These are phyloP conservation scores for Zaprionus davidi DNA, from an alignment of 1,140 invertebrate genomes.

Conservation along the genomic window DNA sequence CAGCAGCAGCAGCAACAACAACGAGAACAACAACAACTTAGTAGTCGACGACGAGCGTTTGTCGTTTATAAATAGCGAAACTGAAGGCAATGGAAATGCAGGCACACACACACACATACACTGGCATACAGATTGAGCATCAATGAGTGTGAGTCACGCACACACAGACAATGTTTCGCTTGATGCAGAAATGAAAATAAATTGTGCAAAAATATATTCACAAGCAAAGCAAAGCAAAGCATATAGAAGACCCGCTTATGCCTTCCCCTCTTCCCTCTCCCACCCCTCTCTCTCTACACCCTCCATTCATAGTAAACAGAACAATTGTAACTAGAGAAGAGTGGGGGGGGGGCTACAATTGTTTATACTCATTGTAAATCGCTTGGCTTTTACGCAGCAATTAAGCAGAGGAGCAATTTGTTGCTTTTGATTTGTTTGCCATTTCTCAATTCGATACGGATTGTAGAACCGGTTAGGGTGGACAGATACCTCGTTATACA, in stretches of 20 bases:
- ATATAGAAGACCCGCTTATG: not conserved
- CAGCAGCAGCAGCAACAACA: conserved; percentile 6
- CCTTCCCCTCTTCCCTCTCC: not conserved
- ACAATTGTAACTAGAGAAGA: conserved; percentile 41
- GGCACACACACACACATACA: conserved; percentile 31
- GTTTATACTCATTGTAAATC: conserved; percentile 1
- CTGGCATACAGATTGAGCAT: conserved; percentile 22
- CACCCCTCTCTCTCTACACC: not conserved
- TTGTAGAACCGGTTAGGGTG: not conserved
- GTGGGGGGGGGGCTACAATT: too few relatives aligned
- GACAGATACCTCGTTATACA: conserved; percentile 29
- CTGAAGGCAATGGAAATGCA: conserved; percentile 49
- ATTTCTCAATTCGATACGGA: not conserved
- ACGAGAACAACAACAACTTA: conserved; percentile 3
- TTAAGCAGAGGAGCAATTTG: not conserved
- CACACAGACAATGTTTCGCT: conserved; percentile 12
- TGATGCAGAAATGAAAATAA: conserved; percentile 31
- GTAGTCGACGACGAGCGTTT: conserved; percentile 18
- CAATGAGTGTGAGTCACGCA: conserved; percentile 37
- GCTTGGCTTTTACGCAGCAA: not conserved
- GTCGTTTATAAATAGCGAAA: conserved; percentile 72
- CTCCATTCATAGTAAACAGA: conserved; percentile 56
- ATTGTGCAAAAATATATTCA: conserved; percentile 33
- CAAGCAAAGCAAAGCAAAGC: conserved; percentile 24
- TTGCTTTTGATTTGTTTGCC: conserved; percentile 8